These are phyloP conservation scores for Tachycineta bicolor DNA, from an alignment of 2,113 vertebrate species.

Conservation along the genomic window DNA sequence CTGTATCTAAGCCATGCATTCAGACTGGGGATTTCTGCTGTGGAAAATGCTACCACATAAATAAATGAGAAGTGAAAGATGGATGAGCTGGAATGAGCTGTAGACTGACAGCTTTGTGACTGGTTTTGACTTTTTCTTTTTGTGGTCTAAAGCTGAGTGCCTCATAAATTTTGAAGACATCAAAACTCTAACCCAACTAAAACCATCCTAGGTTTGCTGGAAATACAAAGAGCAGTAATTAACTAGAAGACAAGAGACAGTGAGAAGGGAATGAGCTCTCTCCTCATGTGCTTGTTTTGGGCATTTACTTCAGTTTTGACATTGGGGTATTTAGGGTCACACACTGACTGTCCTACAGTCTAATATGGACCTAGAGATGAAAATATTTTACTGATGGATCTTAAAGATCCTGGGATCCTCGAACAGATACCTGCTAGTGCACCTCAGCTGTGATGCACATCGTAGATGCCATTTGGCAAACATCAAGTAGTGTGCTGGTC, in stretches of 20 bases:
- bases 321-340: background rate
- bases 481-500: rapidly evolving
- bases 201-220: background rate
- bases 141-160: background rate
- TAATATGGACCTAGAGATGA: background rate
- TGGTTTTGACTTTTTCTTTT: background rate
- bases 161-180: constrained; percentile 1
- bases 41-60: background rate
- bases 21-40: background rate
- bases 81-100: background rate
- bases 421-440: rapidly evolving
- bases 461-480: rapidly evolving
- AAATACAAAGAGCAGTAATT: background rate
- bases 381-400: background rate
- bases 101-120: constrained; percentile 18
- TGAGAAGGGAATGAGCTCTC: background rate
- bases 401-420: background rate
- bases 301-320: background rate
- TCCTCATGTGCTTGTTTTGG: background rate
- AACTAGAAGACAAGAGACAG: background rate
- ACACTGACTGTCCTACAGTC: too few relatives aligned
- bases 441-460: rapidly evolving
- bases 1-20: background rate
- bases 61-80: constrained; percentile 3
- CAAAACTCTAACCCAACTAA: background rate